Evolutionary conservation across 2,888 invertebrate genomes (phyloP).

Genomic region (Athalia rosae): DNA sequence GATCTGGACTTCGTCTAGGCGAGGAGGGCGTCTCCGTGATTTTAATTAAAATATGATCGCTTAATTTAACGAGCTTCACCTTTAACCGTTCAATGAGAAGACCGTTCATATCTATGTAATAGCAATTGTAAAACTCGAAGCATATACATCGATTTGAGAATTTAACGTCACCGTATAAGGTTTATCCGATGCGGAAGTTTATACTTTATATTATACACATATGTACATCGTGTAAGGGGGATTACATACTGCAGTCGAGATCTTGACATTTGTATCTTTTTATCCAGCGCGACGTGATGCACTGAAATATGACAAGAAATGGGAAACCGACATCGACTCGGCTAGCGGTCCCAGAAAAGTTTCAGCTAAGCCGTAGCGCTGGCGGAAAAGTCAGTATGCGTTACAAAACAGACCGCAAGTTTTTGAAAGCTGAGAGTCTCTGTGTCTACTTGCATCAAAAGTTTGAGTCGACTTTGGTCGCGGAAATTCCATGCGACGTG

Average conservation of each 20-base stretch:
- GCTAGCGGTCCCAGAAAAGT: constrained; percentile 19
- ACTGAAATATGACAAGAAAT: constrained; percentile 18
- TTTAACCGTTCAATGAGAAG: constrained; percentile 6
- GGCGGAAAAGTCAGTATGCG: constrained; percentile 28
- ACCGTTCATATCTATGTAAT: background rate
- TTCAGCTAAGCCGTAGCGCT: constrained; percentile 2
- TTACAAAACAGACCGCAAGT: constrained; percentile 33
- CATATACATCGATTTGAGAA: background rate
- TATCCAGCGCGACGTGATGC: background rate
- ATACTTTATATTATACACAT: background rate
- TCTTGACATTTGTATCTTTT: background rate
- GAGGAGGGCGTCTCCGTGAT: constrained; percentile 6
- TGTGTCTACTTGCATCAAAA: constrained; percentile 29
- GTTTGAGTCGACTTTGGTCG: background rate
- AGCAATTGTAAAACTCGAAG: background rate
- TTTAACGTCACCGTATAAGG: background rate
- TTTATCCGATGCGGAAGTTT: too few species aligned
- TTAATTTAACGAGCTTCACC: constrained; percentile 3
- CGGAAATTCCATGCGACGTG: background rate
- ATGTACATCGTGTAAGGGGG: background rate
- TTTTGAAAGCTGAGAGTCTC: constrained; percentile 19
- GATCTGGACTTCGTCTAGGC: constrained; percentile 5
- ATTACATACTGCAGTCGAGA: background rate
- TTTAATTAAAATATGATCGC: constrained; percentile 28
- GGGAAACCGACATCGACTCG: constrained; percentile 19